Percentiles rank a stretch among this genome's conserved stretches.
phyloP scores from a whole-genome alignment of 2,888 invertebrate species.

The Clunio marinus region DNA sequence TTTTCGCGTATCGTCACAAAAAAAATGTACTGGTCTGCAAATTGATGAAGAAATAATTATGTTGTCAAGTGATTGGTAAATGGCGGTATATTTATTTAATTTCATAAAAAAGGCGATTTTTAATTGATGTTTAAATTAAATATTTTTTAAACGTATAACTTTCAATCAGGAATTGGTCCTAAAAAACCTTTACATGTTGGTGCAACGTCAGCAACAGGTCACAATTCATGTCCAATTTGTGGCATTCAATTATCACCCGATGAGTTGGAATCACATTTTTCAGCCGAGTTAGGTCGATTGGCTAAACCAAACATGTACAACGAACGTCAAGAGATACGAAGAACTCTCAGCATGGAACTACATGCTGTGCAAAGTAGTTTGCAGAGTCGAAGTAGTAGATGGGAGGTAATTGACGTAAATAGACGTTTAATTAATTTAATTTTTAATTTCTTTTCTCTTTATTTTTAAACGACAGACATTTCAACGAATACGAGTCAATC shows the following conservation, averaged over 20 bases:
- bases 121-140: conserved; percentile 22
- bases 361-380: conserved; percentile 52
- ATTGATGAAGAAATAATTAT: conserved; percentile 37
- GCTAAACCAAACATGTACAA: conserved; percentile 53
- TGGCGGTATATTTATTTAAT: too few relatives aligned
- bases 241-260: conserved; percentile 62
- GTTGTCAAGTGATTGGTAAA: background rate
- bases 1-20: background rate
- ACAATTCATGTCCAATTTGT: conserved; percentile 62
- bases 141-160: conserved; percentile 7
- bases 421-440: background rate
- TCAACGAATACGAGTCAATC: conserved; percentile 65
- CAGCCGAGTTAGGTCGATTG: conserved; percentile 65
- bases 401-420: conserved; percentile 56
- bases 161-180: conserved; percentile 41
- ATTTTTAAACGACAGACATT: conserved; percentile 57
- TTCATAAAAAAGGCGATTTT: background rate
- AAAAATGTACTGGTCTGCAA: conserved; percentile 11
- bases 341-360: conserved; percentile 49
- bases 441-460: background rate
- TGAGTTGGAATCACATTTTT: conserved; percentile 65
- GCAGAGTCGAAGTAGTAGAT: conserved; percentile 57
- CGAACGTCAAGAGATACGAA: conserved; percentile 46
- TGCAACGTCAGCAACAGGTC: conserved; percentile 45
- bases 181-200: conserved; percentile 39